These are phyloP conservation scores for Drosophila emarginata DNA, from an alignment of 2,888 invertebrate genomes.

Conservation along the genomic window DNA sequence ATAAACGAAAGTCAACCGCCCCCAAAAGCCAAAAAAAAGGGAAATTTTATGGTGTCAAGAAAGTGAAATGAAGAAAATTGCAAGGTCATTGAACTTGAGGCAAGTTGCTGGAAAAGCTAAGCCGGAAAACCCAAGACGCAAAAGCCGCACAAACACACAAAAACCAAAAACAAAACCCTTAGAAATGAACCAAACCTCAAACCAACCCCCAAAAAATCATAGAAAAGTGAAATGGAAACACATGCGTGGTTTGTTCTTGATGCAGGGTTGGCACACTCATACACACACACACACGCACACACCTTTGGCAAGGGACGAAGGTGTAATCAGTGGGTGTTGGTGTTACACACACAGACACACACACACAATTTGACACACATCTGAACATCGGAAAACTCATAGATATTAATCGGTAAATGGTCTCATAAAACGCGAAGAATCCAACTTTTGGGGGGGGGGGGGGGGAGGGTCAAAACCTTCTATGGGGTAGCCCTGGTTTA, in stretches of 20 bases:
- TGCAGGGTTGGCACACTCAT: conserved; percentile 48
- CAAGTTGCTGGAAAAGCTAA: conserved; percentile 48
- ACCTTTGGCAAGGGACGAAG: not conserved
- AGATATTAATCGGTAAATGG: conserved; percentile 58
- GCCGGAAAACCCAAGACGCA: conserved; percentile 45
- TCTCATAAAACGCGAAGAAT: conserved; percentile 48
- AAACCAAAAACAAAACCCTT: conserved; percentile 28
- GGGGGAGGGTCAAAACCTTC: no score
- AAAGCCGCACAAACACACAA: conserved; percentile 29
- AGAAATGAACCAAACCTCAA: conserved; percentile 24
- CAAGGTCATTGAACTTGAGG: conserved; percentile 72
- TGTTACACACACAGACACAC: conserved; percentile 30
- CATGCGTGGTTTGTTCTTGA: conserved; percentile 26
- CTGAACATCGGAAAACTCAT: conserved; percentile 38
- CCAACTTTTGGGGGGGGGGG: not conserved
- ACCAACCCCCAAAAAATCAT: conserved; percentile 48
- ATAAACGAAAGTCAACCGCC: conserved; percentile 26
- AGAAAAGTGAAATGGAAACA: conserved; percentile 23
- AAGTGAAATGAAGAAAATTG: conserved; percentile 61
- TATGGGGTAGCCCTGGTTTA: not conserved
- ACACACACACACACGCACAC: conserved; percentile 15
- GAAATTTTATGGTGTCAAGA: conserved; percentile 59
- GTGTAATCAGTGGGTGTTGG: not conserved
- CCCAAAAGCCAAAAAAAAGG: conserved; percentile 14
- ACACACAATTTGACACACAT: conserved; percentile 64